Percentiles rank a stretch among this genome's conserved stretches.
Evolutionary conservation across 2,797 vertebrate species (phyloP).

Genomic region (Halcyon chelicuti): DNA sequence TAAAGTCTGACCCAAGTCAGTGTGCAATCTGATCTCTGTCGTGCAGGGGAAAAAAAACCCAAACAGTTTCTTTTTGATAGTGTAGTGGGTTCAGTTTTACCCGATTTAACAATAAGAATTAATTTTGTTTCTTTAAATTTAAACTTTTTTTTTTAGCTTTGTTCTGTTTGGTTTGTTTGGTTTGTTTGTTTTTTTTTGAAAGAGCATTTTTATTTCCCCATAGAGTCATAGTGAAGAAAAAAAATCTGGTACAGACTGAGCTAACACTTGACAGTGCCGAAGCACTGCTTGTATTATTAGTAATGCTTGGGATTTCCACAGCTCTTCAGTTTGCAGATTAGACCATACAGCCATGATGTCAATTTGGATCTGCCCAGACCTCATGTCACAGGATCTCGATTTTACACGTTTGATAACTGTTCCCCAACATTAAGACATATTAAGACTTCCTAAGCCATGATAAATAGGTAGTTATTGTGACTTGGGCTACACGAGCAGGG

Average conservation of each 20-base stretch:
- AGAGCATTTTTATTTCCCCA: neutral
- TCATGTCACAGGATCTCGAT: neutral
- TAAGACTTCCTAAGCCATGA: neutral
- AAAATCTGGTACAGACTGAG: neutral
- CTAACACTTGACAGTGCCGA: neutral
- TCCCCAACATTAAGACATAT: neutral
- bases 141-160: neutral
- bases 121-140: neutral
- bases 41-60: neutral
- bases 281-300: neutral
- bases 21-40: constrained; percentile 3
- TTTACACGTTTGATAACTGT: neutral
- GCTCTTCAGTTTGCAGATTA: neutral
- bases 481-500: neutral
- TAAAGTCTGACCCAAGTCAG: constrained; percentile 20
- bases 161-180: neutral
- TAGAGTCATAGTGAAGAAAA: neutral
- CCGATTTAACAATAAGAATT: neutral
- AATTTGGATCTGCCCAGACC: neutral
- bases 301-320: neutral
- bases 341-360: neutral
- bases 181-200: neutral
- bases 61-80: neutral
- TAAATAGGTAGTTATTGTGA: neutral
- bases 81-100: neutral